These are phyloP conservation scores for Peromyscus eremicus DNA, from an alignment of 2,797 vertebrate species.

Conservation along the genomic window DNA sequence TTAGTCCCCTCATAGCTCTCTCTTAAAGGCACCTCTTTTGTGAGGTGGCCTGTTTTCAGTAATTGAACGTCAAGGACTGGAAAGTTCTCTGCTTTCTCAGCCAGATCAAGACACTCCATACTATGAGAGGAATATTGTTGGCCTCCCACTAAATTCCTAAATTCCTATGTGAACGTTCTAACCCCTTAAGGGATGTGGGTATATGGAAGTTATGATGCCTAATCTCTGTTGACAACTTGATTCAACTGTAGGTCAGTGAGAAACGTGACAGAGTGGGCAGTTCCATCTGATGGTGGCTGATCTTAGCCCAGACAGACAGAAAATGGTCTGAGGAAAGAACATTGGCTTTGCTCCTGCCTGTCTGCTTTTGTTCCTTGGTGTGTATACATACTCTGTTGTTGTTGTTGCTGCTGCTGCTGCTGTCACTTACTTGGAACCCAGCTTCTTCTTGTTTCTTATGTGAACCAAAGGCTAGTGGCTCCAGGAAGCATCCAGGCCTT, in stretches of 20 bases:
- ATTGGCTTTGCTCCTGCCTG: background rate
- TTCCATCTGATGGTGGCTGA: background rate
- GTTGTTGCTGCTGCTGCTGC: too few species aligned
- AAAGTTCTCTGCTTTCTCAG: background rate
- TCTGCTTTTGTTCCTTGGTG: background rate
- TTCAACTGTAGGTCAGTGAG: background rate
- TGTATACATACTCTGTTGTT: background rate
- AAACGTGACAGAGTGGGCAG: background rate
- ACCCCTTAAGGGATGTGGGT: background rate
- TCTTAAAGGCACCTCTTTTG: background rate
- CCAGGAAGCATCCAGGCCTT: background rate
- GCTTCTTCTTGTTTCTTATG: background rate
- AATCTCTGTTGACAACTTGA: background rate
- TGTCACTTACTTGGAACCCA: background rate
- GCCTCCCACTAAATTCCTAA: background rate
- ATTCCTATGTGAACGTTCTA: background rate
- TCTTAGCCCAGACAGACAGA: background rate
- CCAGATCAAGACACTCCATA: background rate
- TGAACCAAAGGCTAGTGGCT: background rate
- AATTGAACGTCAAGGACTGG: background rate
- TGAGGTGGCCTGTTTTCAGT: background rate
- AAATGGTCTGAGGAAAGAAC: background rate
- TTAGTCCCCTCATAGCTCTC: background rate
- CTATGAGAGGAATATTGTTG: background rate
- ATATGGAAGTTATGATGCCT: background rate